Percentiles rank a stretch among this genome's conserved stretches.
phyloP scores from a whole-genome alignment of 2,888 invertebrate species.

The Drosophila pullipes region DNA sequence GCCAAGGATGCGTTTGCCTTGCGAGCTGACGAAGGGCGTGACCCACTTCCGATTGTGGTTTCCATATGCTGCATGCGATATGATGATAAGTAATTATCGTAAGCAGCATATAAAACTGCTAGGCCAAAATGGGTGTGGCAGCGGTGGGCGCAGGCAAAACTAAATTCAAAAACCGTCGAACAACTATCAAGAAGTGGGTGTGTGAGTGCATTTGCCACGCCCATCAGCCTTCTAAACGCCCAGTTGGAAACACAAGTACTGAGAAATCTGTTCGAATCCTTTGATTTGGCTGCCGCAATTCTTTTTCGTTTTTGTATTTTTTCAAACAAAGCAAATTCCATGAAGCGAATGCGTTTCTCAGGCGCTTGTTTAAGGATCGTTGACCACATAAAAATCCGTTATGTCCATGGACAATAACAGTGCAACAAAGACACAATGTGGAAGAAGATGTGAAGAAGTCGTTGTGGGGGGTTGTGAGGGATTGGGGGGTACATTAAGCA shows the following conservation, averaged over 20 bases:
- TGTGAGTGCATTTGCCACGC: constrained; percentile 36
- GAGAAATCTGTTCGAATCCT: constrained; percentile 45
- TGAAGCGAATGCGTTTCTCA: constrained; percentile 43
- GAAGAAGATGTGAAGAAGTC: constrained; percentile 10
- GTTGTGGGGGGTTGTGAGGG: constrained; percentile 2
- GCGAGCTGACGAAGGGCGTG: constrained; percentile 32
- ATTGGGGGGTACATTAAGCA: constrained; percentile 25
- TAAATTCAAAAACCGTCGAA: constrained; percentile 18
- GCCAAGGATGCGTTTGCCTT: constrained; percentile 30
- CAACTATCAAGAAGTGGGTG: constrained; percentile 28
- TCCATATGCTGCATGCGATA: constrained; percentile 1
- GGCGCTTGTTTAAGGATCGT: constrained; percentile 66
- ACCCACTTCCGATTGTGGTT: constrained; percentile 40
- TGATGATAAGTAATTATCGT: constrained; percentile 38
- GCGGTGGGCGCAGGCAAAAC: constrained; percentile 17
- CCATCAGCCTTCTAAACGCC: constrained; percentile 19
- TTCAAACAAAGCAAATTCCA: constrained; percentile 44
- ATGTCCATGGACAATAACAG: constrained; percentile 54
- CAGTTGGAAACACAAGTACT: constrained; percentile 2
- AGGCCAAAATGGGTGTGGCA: constrained; percentile 31
- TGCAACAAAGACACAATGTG: constrained; percentile 7
- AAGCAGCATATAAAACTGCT: constrained; percentile 23
- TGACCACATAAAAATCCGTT: constrained; percentile 79
- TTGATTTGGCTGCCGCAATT: constrained; percentile 38
- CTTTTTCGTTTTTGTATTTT: constrained; percentile 7